A percentile compares a stretch with the other conserved stretches of the same genome.
phyloP scores from a whole-genome alignment of 2,888 invertebrate genomes.

The Protophormia terraenovae region DNA sequence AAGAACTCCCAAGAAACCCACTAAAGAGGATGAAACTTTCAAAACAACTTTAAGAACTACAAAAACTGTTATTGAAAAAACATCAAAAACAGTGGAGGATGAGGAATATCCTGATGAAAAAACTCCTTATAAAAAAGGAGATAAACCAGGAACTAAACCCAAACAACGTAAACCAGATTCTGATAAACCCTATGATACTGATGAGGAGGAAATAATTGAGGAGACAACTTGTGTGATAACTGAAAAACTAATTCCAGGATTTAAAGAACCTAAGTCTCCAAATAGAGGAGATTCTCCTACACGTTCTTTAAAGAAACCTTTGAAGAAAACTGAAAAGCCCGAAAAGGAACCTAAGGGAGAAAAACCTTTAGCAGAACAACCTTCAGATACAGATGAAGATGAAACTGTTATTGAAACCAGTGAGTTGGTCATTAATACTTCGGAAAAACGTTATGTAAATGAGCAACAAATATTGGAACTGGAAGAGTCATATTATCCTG shows the following conservation, averaged over 20 bases:
- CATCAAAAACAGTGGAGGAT: not conserved
- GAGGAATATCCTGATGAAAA: not conserved
- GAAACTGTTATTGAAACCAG: not conserved
- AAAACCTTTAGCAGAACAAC: not conserved
- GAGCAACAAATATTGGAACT: not conserved
- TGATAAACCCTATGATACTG: not conserved
- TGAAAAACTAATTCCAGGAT: not conserved
- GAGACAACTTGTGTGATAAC: not conserved
- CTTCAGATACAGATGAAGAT: constrained; percentile 16
- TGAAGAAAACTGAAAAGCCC: too few relatives aligned
- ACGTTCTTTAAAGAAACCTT: not conserved
- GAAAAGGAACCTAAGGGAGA: not conserved
- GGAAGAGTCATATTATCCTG: not conserved
- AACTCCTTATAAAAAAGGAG: not conserved
- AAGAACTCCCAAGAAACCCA: constrained; percentile 2
- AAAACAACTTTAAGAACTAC: not conserved
- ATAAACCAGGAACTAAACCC: too few relatives aligned
- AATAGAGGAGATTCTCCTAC: not conserved
- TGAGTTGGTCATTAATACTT: constrained; percentile 8
- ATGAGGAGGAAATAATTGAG: not conserved
- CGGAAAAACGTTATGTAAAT: not conserved
- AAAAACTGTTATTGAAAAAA: not conserved
- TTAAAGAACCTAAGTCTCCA: not conserved
- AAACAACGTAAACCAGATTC: not conserved
- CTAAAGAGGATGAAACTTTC: not conserved